Evolutionary conservation across 2,888 invertebrate species (phyloP).

Genomic region (Meteorus colon): DNA sequence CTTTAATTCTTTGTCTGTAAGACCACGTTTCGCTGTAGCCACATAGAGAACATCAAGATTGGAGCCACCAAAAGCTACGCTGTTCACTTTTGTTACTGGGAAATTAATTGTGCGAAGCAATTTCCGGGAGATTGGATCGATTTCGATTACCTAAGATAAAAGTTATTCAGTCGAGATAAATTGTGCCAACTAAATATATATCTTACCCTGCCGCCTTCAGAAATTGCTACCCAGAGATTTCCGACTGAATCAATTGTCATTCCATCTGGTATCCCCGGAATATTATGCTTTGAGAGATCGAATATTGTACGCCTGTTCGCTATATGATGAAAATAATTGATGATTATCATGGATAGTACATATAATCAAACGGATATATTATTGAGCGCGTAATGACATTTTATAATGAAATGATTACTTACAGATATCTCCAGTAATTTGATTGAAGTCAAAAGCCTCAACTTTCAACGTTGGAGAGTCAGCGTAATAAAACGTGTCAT

Average conservation of each 20-base stretch:
- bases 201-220: slow-evolving; percentile 78
- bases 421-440: slow-evolving; percentile 76
- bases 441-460: slow-evolving; percentile 82
- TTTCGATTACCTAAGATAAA: slow-evolving; percentile 76
- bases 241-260: slow-evolving; percentile 88
- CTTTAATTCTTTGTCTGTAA: slow-evolving; percentile 68
- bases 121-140: slow-evolving; percentile 76
- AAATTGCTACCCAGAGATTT: slow-evolving; percentile 85
- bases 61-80: slow-evolving; percentile 82
- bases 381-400: background rate
- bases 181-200: background rate
- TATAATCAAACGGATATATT: background rate
- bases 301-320: slow-evolving; percentile 77
- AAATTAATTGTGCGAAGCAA: slow-evolving; percentile 77
- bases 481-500: slow-evolving; percentile 84
- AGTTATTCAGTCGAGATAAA: background rate
- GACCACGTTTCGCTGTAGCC: slow-evolving; percentile 76
- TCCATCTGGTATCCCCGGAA: slow-evolving; percentile 80
- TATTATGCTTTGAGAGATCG: slow-evolving; percentile 76
- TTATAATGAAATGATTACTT: slow-evolving; percentile 57
- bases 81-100: slow-evolving; percentile 79
- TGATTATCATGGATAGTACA: background rate
- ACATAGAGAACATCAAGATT: slow-evolving; percentile 80
- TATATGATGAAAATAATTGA: slow-evolving; percentile 61
- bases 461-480: slow-evolving; percentile 82